Evolutionary conservation across 1,140 invertebrate species (phyloP).

Genomic region (Telenomus remus): DNA sequence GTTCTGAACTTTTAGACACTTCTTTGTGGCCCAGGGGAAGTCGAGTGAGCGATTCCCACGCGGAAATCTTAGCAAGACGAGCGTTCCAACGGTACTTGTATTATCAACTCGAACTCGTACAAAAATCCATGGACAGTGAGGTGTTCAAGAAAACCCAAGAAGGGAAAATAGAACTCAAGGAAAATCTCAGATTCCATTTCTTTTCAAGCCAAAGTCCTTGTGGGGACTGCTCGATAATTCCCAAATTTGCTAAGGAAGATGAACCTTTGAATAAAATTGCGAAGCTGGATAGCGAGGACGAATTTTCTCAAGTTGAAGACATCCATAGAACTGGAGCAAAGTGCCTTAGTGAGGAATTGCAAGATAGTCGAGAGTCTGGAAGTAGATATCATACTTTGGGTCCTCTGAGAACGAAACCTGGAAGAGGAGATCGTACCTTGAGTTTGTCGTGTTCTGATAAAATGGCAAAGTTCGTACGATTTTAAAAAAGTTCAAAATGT

Average conservation of each 20-base stretch:
- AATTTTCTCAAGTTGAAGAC: conserved; percentile 72
- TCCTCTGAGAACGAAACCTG: conserved; percentile 91
- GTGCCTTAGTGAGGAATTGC: conserved; percentile 78
- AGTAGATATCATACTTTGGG: conserved; percentile 82
- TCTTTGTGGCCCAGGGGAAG: conserved; percentile 80
- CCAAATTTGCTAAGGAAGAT: conserved; percentile 69
- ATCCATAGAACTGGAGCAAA: conserved; percentile 93
- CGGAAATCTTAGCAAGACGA: conserved; percentile 90
- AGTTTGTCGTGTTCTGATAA: conserved; percentile 97
- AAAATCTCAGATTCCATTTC: conserved; percentile 86
- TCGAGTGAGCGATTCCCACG: conserved; percentile 92
- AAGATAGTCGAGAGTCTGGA: conserved; percentile 78
- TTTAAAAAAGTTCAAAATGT: not conserved
- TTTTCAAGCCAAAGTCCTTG: conserved; percentile 92
- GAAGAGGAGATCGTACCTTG: conserved; percentile 90
- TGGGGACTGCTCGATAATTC: conserved; percentile 95
- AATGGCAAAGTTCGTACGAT: conserved; percentile 72
- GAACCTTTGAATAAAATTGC: conserved; percentile 53
- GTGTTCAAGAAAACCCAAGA: conserved; percentile 68
- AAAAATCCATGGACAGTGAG: conserved; percentile 67
- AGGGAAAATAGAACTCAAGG: conserved; percentile 75
- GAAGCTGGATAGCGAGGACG: conserved; percentile 33
- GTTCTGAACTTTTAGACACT: conserved; percentile 74
- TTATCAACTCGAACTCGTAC: conserved; percentile 76
- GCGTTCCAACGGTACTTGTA: conserved; percentile 88